Percentiles rank a stretch among this genome's conserved stretches.
Conservation (phyloP, 2,113 vertebrate genomes). For the Cyanocitta stelleri region DNA sequence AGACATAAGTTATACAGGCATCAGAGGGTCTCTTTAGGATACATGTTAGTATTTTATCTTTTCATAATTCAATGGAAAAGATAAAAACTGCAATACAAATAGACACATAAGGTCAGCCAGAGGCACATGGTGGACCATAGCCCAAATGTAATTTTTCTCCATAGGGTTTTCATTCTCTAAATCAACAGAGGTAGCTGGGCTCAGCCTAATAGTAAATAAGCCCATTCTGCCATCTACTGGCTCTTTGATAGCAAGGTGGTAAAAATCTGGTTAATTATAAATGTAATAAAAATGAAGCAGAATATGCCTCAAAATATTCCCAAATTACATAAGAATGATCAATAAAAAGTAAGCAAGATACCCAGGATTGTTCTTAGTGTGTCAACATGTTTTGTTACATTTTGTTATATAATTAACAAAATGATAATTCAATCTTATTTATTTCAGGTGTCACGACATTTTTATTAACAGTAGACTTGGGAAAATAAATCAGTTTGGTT, state of each 20-base stretch:
- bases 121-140: neutral
- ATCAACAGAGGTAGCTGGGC: rapidly evolving
- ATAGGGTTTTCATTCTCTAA: neutral
- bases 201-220: neutral
- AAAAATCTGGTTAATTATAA: neutral
- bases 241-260: neutral
- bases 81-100: neutral
- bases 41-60: neutral
- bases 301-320: neutral
- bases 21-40: neutral
- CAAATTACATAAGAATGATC: neutral
- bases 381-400: neutral
- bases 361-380: rapidly evolving
- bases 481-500: neutral
- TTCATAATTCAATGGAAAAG: neutral
- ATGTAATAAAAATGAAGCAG: neutral
- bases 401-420: neutral
- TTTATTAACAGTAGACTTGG: neutral
- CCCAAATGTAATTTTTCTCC: neutral
- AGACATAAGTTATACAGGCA: neutral
- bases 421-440: neutral
- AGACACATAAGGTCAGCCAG: neutral
- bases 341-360: neutral
- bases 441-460: neutral
- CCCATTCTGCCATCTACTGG: constrained; percentile 8